Evolutionary conservation across 1,140 invertebrate genomes (phyloP).

Genomic region (Drosophila pandora): DNA sequence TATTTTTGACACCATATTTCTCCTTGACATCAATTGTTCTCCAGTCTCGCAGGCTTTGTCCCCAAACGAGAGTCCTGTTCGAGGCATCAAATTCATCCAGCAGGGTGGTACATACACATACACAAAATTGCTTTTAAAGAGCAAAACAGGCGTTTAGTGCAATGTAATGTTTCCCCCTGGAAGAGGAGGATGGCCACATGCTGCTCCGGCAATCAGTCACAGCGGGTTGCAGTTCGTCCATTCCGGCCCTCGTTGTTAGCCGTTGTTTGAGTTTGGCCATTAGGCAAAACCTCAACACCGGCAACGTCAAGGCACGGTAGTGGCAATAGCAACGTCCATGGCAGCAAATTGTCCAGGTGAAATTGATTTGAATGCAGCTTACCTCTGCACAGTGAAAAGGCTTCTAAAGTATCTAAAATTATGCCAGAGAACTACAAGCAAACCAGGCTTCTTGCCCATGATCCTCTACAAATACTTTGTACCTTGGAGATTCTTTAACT

Average conservation of each 20-base stretch:
- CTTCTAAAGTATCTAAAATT: not conserved
- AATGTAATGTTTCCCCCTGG: slow-evolving; percentile 29
- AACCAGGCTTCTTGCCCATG: no score
- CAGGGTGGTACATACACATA: slow-evolving; percentile 17
- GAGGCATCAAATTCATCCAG: slow-evolving; percentile 20
- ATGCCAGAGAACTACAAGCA: not conserved
- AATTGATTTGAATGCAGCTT: slow-evolving; percentile 33
- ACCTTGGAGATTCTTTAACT: no score
- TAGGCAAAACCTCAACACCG: slow-evolving; percentile 18
- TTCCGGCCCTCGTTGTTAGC: not conserved
- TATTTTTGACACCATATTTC: slow-evolving; percentile 31
- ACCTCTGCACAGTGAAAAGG: not conserved
- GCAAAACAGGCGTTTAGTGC: slow-evolving; percentile 39
- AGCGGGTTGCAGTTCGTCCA: slow-evolving; percentile 25
- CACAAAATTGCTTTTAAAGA: slow-evolving; percentile 52
- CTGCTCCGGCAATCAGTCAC: slow-evolving; percentile 40
- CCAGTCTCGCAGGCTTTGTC: slow-evolving; percentile 12
- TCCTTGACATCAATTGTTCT: slow-evolving; percentile 19
- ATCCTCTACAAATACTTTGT: no score
- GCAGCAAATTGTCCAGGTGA: slow-evolving; percentile 18
- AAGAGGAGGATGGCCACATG: slow-evolving; percentile 33
- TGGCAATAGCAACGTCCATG: not conserved
- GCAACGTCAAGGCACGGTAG: not conserved
- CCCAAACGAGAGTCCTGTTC: not conserved
- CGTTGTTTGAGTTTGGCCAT: slow-evolving; percentile 8